Evolutionary conservation across 2,797 vertebrate species (phyloP), one percentile per base, ranked within the genome.

Genomic region (Enteromius paludinosus): DNA sequence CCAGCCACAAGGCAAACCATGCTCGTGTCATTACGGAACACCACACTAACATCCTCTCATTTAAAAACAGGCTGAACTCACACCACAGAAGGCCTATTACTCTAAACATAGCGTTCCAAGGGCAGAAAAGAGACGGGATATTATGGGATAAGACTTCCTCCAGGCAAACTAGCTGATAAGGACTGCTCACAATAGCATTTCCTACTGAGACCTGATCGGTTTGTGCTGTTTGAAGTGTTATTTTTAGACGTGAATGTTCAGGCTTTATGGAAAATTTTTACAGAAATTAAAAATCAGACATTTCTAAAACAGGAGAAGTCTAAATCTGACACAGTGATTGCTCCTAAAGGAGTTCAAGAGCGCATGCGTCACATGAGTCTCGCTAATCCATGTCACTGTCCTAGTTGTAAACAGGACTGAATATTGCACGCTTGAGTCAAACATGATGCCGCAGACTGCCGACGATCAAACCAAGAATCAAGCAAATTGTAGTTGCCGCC

Each of bases 301-400:
- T 17, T 49, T 65, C 3, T 23, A 23, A 64, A 68, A 25, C n/a
- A 82, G 7, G 30, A 74, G 54, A 30, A 41, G 28, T 89, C 12
- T 14, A 12, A 38, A 52, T 28, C 52, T 81, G 91, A 92, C 90
- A 90, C 86, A 91, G 83, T 92, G 93, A 92, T 90, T 2, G 8
- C 45, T 79, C 90, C 84, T 69, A 83, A 83, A 83, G 79, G 79
- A 81, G 87, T 88, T 65, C 49, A 54, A 81, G 86, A 79, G 87
- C 9, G 66, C 86, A 88, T 87, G 87, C 23, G 64, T 76, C 68
- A 81, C 70, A 83, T 74, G 38, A 82, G 47, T 49, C 56, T 78
- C 30, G 73, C 76, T 93, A 93, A 93, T 94, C 90, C 92, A 87
- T 82, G 85, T 83, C 81, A 71, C 83, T 86, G 87, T 87, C 89